These are phyloP conservation scores for Punctoribates punctum DNA, from an alignment of 2,888 invertebrate species.

Conservation along the genomic window DNA sequence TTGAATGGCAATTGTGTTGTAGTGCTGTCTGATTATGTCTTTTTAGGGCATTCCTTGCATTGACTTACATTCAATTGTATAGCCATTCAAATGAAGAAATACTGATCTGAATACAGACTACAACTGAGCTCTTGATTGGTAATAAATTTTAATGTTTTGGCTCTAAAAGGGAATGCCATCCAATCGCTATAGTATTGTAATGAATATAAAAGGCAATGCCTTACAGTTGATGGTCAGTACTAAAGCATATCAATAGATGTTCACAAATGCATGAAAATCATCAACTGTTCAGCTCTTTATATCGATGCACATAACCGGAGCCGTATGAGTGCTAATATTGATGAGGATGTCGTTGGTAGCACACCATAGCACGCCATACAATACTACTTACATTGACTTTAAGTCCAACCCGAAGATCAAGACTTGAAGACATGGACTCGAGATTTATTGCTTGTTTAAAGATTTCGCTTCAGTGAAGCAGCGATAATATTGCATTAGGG, in stretches of 20 bases:
- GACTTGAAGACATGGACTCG: conserved; percentile 17
- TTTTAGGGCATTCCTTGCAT: neutral
- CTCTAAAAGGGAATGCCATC: conserved; percentile 19
- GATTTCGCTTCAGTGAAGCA: conserved; percentile 37
- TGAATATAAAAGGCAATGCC: conserved; percentile 26
- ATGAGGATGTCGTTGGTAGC: neutral
- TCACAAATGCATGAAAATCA: conserved; percentile 35
- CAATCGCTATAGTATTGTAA: conserved; percentile 12
- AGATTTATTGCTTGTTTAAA: conserved; percentile 40
- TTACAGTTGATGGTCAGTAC: conserved; percentile 17
- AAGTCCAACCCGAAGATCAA: neutral
- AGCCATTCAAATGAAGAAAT: conserved; percentile 25
- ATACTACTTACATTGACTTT: neutral
- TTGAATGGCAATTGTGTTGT: conserved; percentile 24
- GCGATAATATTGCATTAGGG: conserved; percentile 34
- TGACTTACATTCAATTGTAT: conserved; percentile 8
- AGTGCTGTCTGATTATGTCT: conserved; percentile 15
- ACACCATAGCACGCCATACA: neutral
- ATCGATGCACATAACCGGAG: conserved; percentile 23
- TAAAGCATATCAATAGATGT: conserved; percentile 9
- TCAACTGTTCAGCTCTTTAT: conserved; percentile 31
- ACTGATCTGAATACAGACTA: neutral
- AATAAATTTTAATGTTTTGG: conserved; percentile 38
- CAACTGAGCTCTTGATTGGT: conserved; percentile 37
- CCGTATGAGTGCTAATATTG: conserved; percentile 31